Evolutionary conservation across 2,888 invertebrate species (phyloP).

Genomic region (Bibio marci): DNA sequence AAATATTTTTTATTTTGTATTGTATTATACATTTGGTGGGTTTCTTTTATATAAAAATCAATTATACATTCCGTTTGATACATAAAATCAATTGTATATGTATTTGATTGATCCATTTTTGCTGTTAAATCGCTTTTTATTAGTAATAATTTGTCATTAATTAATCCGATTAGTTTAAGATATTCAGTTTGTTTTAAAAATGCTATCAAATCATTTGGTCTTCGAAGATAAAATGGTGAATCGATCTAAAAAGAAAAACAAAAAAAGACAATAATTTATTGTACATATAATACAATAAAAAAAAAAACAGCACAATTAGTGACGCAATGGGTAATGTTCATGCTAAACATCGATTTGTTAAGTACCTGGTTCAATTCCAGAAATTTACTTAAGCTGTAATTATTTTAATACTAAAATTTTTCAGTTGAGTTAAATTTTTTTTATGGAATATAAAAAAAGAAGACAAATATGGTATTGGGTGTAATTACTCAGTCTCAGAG

Average conservation of each 20-base stretch:
- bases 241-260: slow-evolving; percentile 14
- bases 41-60: slow-evolving; percentile 20
- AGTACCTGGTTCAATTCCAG: too few species aligned
- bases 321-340: too few species aligned
- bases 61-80: slow-evolving; percentile 24
- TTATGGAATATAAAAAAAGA: too few species aligned
- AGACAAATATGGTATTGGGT: too few species aligned
- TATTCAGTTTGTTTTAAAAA: slow-evolving; percentile 26
- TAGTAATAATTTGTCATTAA: slow-evolving; percentile 17
- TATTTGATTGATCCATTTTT: slow-evolving; percentile 22
- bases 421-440: too few species aligned
- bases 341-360: too few species aligned
- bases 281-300: too few species aligned
- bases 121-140: slow-evolving; percentile 21
- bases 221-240: slow-evolving; percentile 25
- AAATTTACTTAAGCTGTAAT: too few species aligned
- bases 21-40: slow-evolving; percentile 16
- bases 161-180: slow-evolving; percentile 22
- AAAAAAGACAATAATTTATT: too few species aligned
- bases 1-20: slow-evolving; percentile 19
- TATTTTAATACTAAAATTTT: too few species aligned
- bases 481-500: too few species aligned
- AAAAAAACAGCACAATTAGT: too few species aligned
- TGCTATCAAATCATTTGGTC: slow-evolving; percentile 23
- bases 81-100: slow-evolving; percentile 23